Conservation (phyloP, 2,113 vertebrate genomes). For the Chrysemys picta region DNA sequence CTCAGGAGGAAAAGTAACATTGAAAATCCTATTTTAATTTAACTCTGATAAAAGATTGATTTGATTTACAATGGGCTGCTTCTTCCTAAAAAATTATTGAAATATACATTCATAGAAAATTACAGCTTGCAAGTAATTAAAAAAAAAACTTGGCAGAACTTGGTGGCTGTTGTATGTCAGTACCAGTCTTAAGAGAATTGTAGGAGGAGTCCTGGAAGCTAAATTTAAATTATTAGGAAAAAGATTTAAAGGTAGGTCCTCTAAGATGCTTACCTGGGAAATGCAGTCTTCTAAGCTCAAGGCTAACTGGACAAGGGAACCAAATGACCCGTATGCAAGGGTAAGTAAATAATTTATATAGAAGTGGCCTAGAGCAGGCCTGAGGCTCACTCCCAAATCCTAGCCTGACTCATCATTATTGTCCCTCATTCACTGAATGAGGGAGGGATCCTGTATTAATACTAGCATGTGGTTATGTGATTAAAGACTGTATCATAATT, state of each 20-base stretch:
- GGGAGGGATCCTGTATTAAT: too few relatives aligned
- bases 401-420: too few relatives aligned
- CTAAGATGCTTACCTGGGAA: accelerated
- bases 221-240: neutral
- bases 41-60: neutral
- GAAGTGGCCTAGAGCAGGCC: neutral
- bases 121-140: neutral
- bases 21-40: neutral
- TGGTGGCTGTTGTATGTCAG: neutral
- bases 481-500: too few relatives aligned
- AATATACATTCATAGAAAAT: neutral
- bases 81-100: neutral
- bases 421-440: too few relatives aligned
- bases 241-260: neutral
- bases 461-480: too few relatives aligned
- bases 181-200: neutral
- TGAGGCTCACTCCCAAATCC: too few relatives aligned
- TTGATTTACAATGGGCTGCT: neutral
- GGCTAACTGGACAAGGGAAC: neutral
- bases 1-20: neutral
- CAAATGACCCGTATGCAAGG: neutral
- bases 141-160: neutral
- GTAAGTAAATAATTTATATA: neutral
- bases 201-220: neutral
- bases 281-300: neutral